phyloP scores from a whole-genome alignment of 1,140 invertebrate species.

The Cyphomyrmex costatus region DNA sequence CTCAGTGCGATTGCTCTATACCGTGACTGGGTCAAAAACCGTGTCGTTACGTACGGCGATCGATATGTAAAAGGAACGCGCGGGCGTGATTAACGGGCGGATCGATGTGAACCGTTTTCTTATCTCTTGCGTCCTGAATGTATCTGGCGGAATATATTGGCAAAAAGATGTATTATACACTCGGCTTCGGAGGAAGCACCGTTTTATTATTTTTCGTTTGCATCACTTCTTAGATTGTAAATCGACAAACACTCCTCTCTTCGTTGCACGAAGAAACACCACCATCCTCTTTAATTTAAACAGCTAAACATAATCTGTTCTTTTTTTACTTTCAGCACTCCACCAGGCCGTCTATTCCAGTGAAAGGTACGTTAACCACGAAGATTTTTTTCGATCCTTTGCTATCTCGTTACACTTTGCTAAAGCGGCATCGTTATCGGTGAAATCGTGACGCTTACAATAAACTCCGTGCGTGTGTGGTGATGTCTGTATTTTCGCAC shows the following conservation, averaged over 20 bases:
- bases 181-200: slow-evolving; percentile 52
- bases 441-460: background rate
- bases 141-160: slow-evolving; percentile 1
- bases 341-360: slow-evolving; percentile 84
- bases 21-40: slow-evolving; percentile 51
- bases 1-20: background rate
- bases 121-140: slow-evolving; percentile 26
- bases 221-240: slow-evolving; percentile 43
- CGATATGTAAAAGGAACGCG: slow-evolving; percentile 22
- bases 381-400: background rate
- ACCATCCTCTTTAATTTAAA: background rate
- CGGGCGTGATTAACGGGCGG: slow-evolving; percentile 35
- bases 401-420: background rate
- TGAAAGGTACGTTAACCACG: slow-evolving; percentile 83
- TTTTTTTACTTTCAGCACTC: slow-evolving; percentile 84
- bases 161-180: slow-evolving; percentile 67
- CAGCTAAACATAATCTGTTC: slow-evolving; percentile 28
- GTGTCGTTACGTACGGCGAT: slow-evolving; percentile 29
- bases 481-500: slow-evolving; percentile 34
- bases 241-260: slow-evolving; percentile 33
- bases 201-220: slow-evolving; percentile 51
- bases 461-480: no score
- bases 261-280: slow-evolving; percentile 53
- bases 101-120: slow-evolving; percentile 33
- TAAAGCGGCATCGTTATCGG: slow-evolving; percentile 42